These are phyloP conservation scores for Pterobdella sp. DNA, from an alignment of 2,888 invertebrate species.

Conservation along the genomic window DNA sequence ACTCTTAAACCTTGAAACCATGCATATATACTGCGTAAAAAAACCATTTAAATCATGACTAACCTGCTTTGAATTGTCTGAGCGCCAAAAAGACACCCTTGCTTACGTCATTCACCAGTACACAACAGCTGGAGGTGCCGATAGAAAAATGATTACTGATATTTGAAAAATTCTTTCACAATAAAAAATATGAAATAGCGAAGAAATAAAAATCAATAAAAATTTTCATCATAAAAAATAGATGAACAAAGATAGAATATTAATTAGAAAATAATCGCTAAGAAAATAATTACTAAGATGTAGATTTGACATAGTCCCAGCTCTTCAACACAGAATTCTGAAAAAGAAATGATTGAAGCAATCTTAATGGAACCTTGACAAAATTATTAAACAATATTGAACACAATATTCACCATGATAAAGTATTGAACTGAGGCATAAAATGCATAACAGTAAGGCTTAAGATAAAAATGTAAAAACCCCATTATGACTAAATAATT, in stretches of 20 bases:
- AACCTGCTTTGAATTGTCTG: slow-evolving; percentile 81
- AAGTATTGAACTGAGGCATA: too few relatives aligned
- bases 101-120: slow-evolving; percentile 71
- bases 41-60: too few relatives aligned
- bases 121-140: slow-evolving; percentile 50
- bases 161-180: background rate
- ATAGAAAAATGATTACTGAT: background rate
- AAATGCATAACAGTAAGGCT: too few relatives aligned
- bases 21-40: too few relatives aligned
- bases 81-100: slow-evolving; percentile 73
- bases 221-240: background rate
- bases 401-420: too few relatives aligned
- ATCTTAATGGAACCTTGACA: too few relatives aligned
- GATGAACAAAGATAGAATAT: background rate
- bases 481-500: too few relatives aligned
- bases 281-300: background rate
- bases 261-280: background rate
- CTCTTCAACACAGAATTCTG: slow-evolving; percentile 8
- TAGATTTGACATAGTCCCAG: slow-evolving; percentile 21
- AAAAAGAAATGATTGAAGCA: background rate
- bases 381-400: too few relatives aligned
- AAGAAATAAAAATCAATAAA: background rate
- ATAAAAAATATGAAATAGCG: background rate
- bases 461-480: too few relatives aligned
- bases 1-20: too few relatives aligned